These are phyloP conservation scores for Todiramphus chloris DNA, from an alignment of 2,113 vertebrate genomes.

Conservation along the genomic window DNA sequence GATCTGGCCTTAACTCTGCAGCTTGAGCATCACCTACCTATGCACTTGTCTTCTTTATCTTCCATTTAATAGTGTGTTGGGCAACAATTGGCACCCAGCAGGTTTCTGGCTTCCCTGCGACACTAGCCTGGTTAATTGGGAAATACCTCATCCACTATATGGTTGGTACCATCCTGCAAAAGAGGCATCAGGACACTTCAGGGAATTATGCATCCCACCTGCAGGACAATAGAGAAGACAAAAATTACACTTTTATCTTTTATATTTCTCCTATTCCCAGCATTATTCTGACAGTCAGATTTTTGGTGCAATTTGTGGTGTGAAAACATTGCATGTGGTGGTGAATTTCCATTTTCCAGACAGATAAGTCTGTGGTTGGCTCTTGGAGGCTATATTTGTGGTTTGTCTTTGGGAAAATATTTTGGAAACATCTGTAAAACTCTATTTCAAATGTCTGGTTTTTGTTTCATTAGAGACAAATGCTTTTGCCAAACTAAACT, in stretches of 20 bases:
- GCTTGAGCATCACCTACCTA: background rate
- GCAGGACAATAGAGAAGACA: background rate
- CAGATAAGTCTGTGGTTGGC: background rate
- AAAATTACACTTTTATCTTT: background rate
- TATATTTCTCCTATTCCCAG: background rate
- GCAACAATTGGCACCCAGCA: background rate
- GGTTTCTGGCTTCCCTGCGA: background rate
- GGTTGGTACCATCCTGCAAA: background rate
- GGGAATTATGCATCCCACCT: background rate
- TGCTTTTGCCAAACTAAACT: background rate
- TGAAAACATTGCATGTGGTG: background rate
- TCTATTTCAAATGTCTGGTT: background rate
- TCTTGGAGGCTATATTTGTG: background rate
- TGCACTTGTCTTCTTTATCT: background rate
- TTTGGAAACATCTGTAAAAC: slow-evolving; percentile 37
- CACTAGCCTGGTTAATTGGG: background rate
- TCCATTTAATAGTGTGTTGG: background rate
- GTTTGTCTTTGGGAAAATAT: background rate
- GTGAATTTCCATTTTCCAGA: slow-evolving; percentile 4
- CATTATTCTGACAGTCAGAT: background rate
- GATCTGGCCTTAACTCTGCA: background rate
- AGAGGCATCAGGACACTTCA: background rate
- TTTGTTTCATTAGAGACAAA: background rate
- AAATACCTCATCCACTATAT: background rate
- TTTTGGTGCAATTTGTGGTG: background rate